Evolutionary conservation across 1,140 invertebrate species (phyloP).

Genomic region (Drosophila parvula): DNA sequence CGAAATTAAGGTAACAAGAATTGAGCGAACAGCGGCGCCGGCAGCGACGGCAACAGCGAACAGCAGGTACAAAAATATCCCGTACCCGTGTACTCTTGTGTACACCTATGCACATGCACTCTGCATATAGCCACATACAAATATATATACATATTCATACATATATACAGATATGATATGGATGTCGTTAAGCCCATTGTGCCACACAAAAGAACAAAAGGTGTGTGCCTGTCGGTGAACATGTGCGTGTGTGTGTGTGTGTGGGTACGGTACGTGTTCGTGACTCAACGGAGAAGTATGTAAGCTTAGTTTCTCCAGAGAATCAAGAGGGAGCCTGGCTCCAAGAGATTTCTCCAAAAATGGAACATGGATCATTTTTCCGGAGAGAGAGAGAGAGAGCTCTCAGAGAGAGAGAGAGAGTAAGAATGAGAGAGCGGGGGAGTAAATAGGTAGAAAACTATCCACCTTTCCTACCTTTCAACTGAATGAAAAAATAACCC

Average conservation of each 20-base stretch:
- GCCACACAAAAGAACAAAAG: conserved; percentile 75
- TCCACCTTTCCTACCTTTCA: conserved; percentile 7
- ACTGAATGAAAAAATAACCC: conserved; percentile 19
- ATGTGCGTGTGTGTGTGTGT: conserved; percentile 9
- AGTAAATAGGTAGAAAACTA: conserved; percentile 56
- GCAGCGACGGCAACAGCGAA: conserved; percentile 30
- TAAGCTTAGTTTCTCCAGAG: conserved; percentile 23
- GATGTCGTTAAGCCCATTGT: conserved; percentile 65
- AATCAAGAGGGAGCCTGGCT: conserved; percentile 33
- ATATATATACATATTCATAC: not conserved
- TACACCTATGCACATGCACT: conserved; percentile 22
- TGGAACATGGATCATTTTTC: conserved; percentile 14
- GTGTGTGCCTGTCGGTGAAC: conserved; percentile 12
- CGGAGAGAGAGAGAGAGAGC: not conserved
- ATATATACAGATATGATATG: conserved; percentile 11
- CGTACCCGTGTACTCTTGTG: conserved; percentile 21
- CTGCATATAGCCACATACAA: not conserved
- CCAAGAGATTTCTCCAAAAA: conserved; percentile 33
- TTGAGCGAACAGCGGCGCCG: conserved; percentile 39
- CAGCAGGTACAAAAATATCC: conserved; percentile 47
- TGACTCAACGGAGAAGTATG: conserved; percentile 67
- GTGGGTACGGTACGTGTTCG: conserved; percentile 40
- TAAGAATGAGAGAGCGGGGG: conserved; percentile 7
- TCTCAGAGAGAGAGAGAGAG: not conserved
- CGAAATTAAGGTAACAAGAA: conserved; percentile 48